Evolutionary conservation across 2,888 invertebrate species (phyloP).

Genomic region (Pandemis cinnamomeana): DNA sequence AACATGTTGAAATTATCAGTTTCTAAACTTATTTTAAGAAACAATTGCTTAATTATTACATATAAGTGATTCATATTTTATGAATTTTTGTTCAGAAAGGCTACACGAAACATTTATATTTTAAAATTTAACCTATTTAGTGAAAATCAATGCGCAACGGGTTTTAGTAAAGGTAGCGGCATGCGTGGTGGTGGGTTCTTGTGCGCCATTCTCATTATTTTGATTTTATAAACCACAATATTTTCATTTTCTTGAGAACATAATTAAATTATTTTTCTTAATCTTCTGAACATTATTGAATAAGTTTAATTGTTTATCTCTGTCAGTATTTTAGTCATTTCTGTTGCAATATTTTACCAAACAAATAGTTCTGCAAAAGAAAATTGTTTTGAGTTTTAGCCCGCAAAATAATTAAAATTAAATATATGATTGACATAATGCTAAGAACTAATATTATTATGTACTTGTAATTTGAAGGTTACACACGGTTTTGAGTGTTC

Average conservation of each 20-base stretch:
- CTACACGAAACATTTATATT: constrained; percentile 40
- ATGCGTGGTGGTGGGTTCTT: constrained; percentile 19
- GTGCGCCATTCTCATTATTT: constrained; percentile 24
- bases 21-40: constrained; percentile 58
- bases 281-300: constrained; percentile 32
- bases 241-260: constrained; percentile 35
- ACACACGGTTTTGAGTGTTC: constrained; percentile 34
- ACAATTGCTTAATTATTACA: constrained; percentile 46
- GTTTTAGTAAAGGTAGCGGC: constrained; percentile 10
- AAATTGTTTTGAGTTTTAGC: constrained; percentile 52
- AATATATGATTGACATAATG: constrained; percentile 20
- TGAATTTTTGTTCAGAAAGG: constrained; percentile 37
- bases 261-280: constrained; percentile 29
- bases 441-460: constrained; percentile 34
- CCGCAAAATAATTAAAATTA: constrained; percentile 55
- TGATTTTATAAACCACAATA: constrained; percentile 30
- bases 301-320: constrained; percentile 10
- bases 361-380: constrained; percentile 41
- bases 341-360: constrained; percentile 33
- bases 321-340: constrained; percentile 20
- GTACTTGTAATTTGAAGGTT: constrained; percentile 41
- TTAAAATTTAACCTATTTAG: constrained; percentile 36
- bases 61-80: constrained; percentile 38
- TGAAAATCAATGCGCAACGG: constrained; percentile 29
- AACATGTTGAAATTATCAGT: constrained; percentile 65